Evolutionary conservation across 2,113 vertebrate species (phyloP), one percentile per base, ranked within the genome.

Genomic region (Marmota monax): DNA sequence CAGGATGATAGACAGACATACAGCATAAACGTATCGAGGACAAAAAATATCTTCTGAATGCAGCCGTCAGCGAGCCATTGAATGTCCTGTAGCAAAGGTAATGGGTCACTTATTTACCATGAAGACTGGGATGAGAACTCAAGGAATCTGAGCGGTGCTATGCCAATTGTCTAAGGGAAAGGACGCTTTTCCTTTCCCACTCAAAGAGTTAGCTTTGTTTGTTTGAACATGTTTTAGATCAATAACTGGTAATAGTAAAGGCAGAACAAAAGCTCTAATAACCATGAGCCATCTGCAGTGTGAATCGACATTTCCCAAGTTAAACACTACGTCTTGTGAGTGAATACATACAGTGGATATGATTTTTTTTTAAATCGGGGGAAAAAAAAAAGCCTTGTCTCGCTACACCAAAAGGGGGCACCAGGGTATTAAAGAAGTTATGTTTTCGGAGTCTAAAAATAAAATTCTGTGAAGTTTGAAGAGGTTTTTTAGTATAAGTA

Each of bases 321-420:
- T 98, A 97, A 98, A 98, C 98, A 98, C 98, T 95, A 96, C 95
- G 97, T 96, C 96, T 97, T 95, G 97, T 97, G 98, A 97, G 93
- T 97, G 94, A 98, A 93, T 96, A 73, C 63, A 27, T 95, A 96
- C 83, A 96, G 88, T 80, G 82, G 84, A 86, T 95, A 98, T 97
- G 76, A 69, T 95, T 88, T 93, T 91, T 93, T 45, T 45, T 45
- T 45, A 45, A 97, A 89, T 84, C 97, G 92, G 67, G 67, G 34
- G 84, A 56, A 16, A 73, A 65, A 39, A 92, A 98, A 98, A 97
- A 97, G 97, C 74, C 98, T 98, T 99, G 98, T 98, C 97, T 97
- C 58, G 51, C 69, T 29, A 97, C 95, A 98, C 98, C 98, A 99
- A 99, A 99, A 99, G 98, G 98, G 98, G 98, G 98, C 98, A 98